phyloP scores from a whole-genome alignment of 1,140 invertebrate species.

The Drosophila orena region DNA sequence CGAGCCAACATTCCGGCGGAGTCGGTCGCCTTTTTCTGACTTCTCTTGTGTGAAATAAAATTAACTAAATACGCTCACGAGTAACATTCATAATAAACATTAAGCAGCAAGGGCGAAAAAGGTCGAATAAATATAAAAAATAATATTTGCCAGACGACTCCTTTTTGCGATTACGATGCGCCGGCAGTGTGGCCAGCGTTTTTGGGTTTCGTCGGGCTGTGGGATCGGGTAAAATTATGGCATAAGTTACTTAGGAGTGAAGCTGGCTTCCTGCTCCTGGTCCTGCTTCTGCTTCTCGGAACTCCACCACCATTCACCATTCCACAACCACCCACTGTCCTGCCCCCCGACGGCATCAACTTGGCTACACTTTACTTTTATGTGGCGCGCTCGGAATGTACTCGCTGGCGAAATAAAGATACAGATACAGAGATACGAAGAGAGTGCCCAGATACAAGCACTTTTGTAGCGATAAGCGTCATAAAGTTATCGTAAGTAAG shows the following conservation, averaged over 20 bases:
- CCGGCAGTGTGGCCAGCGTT: constrained; percentile 45
- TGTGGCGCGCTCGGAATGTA: constrained; percentile 74
- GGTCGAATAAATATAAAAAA: constrained; percentile 83
- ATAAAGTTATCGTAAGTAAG: constrained; percentile 84
- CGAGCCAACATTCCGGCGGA: constrained; percentile 29
- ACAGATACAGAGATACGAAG: constrained; percentile 68
- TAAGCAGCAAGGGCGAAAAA: constrained; percentile 76
- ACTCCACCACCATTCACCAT: neutral
- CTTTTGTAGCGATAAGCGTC: constrained; percentile 81
- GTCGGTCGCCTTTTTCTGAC: constrained; percentile 45
- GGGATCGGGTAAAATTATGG: constrained; percentile 72
- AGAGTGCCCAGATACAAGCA: constrained; percentile 76
- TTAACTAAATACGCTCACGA: constrained; percentile 85
- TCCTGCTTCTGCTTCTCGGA: neutral
- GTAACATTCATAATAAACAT: constrained; percentile 85
- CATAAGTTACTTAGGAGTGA: constrained; percentile 79
- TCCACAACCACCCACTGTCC: neutral
- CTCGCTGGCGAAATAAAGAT: constrained; percentile 79
- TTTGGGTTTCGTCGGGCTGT: constrained; percentile 18
- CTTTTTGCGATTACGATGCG: constrained; percentile 74
- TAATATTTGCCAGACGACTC: constrained; percentile 84
- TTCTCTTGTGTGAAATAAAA: constrained; percentile 85
- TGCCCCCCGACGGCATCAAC: constrained; percentile 54
- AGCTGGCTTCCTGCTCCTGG: constrained; percentile 38
- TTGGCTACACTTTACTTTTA: constrained; percentile 83